A percentile compares a stretch with the other conserved stretches of the same genome.
Evolutionary conservation across 2,113 vertebrate genomes (phyloP).

Genomic region (Corythoichthys haematopterus): DNA sequence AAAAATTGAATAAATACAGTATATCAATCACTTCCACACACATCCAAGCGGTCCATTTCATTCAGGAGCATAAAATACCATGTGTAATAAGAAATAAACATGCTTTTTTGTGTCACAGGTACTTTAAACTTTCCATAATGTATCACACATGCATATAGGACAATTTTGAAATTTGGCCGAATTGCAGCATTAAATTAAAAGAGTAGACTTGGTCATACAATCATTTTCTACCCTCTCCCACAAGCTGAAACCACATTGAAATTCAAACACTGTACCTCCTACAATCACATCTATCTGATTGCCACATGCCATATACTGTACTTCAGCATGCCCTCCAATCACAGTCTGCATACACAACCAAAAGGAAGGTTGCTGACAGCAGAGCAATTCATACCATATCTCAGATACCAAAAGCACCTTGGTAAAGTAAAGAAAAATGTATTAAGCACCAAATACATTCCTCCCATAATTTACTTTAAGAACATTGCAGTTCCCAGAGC

Average conservation of each 20-base stretch:
- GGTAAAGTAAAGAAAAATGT: slow-evolving; percentile 19
- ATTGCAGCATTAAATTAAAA: slow-evolving; percentile 3
- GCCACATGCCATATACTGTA: slow-evolving; percentile 29
- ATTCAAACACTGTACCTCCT: slow-evolving; percentile 16
- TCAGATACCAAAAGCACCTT: background rate
- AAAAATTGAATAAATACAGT: too few species aligned
- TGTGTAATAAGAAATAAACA: too few species aligned
- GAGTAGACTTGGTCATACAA: slow-evolving; percentile 6
- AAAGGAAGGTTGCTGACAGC: slow-evolving; percentile 36
- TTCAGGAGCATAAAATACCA: too few species aligned
- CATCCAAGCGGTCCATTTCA: too few species aligned
- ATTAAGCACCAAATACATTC: slow-evolving; percentile 21
- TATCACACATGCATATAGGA: too few species aligned
- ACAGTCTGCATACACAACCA: slow-evolving; percentile 36
- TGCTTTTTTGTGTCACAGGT: too few species aligned
- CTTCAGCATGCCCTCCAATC: slow-evolving; percentile 28
- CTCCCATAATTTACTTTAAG: slow-evolving; percentile 14
- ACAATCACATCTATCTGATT: slow-evolving; percentile 43
- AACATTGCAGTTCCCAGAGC: slow-evolving; percentile 2
- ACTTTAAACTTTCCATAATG: too few species aligned
- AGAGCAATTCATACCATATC: slow-evolving; percentile 38
- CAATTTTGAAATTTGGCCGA: too few species aligned
- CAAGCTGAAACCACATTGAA: slow-evolving; percentile 2
- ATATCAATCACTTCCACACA: too few species aligned
- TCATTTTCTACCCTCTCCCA: background rate